Percentiles rank a stretch among this genome's conserved stretches.
Evolutionary conservation across 2,113 vertebrate genomes (phyloP).

Genomic region (Oriolus oriolus): DNA sequence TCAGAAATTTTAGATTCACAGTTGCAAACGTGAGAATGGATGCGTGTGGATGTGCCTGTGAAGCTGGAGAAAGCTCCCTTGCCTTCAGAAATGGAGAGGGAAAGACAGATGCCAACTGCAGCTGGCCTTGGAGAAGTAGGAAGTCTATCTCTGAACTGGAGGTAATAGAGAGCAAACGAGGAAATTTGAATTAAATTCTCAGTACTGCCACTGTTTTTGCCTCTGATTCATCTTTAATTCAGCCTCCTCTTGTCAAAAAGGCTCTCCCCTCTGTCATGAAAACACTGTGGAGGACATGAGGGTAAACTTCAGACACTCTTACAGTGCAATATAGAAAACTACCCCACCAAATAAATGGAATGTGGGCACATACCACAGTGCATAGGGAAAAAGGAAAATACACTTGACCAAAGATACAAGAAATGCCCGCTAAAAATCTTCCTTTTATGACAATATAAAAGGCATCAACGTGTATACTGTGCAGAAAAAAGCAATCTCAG

Average conservation of each 20-base stretch:
- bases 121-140: background rate
- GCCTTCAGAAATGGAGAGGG: background rate
- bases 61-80: background rate
- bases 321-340: background rate
- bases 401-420: background rate
- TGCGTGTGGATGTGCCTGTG: background rate
- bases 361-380: background rate
- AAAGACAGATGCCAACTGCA: background rate
- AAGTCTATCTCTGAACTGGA: background rate
- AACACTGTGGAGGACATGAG: background rate
- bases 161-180: background rate
- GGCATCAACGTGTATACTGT: background rate
- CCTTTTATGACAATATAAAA: background rate
- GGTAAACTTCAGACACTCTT: background rate
- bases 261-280: background rate
- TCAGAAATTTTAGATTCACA: background rate
- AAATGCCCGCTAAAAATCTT: background rate
- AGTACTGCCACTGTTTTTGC: background rate
- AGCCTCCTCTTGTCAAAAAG: background rate
- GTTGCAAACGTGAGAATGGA: background rate
- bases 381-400: background rate
- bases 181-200: background rate
- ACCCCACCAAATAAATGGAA: background rate
- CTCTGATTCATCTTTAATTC: background rate
- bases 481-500: background rate